Evolutionary conservation across 1,140 invertebrate species (phyloP), one percentile per base, ranked within the genome.

Genomic region (Eulimnadia texana): DNA sequence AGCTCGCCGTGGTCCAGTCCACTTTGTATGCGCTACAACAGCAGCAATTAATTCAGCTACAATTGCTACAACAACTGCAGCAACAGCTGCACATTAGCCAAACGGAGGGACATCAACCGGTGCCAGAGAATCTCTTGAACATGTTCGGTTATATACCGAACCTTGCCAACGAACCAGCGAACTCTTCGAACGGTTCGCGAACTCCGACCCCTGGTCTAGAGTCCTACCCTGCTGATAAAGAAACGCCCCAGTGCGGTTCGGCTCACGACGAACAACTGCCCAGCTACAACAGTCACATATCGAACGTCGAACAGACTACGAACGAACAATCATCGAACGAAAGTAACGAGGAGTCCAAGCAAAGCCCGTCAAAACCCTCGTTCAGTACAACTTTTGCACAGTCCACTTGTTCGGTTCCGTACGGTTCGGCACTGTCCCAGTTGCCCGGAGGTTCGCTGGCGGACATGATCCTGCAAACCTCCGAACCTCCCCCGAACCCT

Each of bases 1-100:
- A 93, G 70, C 72, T 93, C 56, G 88, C 90, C 3, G 80, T 93
- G 24, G 74, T 94, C 60, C 89, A 93, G 68, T 86, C 85, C 62
- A 90, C 90, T 0, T 74, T 95, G n/a, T 93, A 88, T 71, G 91
- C 86, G 13, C 74, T 94, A 33, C 92, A 94, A 70, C 90, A 94
- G 70, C 92, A 94, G 74, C 92, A 96, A 78, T 82, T 94, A 64
- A 84, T 95, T 68, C 91, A 96, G 74, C 75, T 95, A 52, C 91
- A 94, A 73, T 74, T 95, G 65, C 93, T 95, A 66, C 87, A 91
- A 65, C 90, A 94, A 71, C 74, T 94, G 47, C 89, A 93, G 72
- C 86, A 89, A 53, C 90, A 94, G 71, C 72, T 94, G 51, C 86
- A 86, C 16, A 79, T 90, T 62, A 42, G 33, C 16, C 33, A 42